Base-by-base conservation (phyloP, 2,888 invertebrate species). In the Balanococcus diminutus region DNA sequence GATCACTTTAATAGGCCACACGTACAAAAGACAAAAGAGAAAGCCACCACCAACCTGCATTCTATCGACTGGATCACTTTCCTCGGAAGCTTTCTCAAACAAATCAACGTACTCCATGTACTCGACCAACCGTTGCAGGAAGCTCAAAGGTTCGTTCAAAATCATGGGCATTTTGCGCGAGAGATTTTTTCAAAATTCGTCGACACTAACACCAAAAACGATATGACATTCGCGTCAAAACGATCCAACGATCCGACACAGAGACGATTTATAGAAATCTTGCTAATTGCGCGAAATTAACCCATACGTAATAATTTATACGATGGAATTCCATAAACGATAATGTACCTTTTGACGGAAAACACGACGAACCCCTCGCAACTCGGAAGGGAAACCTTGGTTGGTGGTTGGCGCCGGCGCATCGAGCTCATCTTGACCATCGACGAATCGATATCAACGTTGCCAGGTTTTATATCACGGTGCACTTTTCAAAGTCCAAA, bases 141-240 rank as follows among this genome's bases (percentile, higher is more conserved):
- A 98, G 89, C 96, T 96, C 87, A 98, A 92, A 11, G 98, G 98
- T 91, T 98, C 98, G 91, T 98, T 98, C 92, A 98, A 97, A 88
- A 96, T 95, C 88, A 98, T 96, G 87, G 98, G 98, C 96, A 98
- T 97, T 51, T 97, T 19, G 19, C 6, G 14, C 46, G 46, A 97
- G 97, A n/a, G n/a, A n/a, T n/a, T n/a, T n/a, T n/a, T n/a, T n/a
- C n/a, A n/a, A n/a, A n/a, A n/a, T n/a, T n/a, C 31, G n/a, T 4
- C 28, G 28, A n/a, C 14, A 79, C 32, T n/a, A n/a, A n/a, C n/a
- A n/a, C n/a, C n/a, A 8, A 19, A 16, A 14, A 36, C 8, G 39
- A 36, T 39, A 51, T 42, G n/a, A 82, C 81, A 82, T 16, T 25
- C 16, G 46, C 19, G 31, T n/a, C n/a, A 16, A 28, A 14, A 28